A percentile compares a stretch with the other conserved stretches of the same genome.
These are phyloP conservation scores for Melikaiella ostensackeni DNA, from an alignment of 2,888 invertebrate genomes.

Conservation along the genomic window DNA sequence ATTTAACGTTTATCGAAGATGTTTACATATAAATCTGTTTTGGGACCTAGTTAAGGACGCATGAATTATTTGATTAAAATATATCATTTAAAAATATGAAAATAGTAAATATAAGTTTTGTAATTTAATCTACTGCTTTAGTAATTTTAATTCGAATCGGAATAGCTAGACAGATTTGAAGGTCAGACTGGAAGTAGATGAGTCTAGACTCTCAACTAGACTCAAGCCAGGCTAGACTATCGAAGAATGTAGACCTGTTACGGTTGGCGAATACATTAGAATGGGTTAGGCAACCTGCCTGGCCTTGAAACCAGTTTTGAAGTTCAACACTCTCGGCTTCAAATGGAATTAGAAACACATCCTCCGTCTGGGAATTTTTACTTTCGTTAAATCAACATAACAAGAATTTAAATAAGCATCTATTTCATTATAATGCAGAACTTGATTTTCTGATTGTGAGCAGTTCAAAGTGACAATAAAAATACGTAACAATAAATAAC, in stretches of 20 bases:
- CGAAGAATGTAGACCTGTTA: conserved; percentile 45
- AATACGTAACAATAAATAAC: not conserved
- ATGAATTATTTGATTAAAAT: too few species aligned
- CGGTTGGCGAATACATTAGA: conserved; percentile 52
- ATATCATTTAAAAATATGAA: conserved; percentile 28
- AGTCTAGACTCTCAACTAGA: conserved; percentile 44
- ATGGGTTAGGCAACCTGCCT: conserved; percentile 46
- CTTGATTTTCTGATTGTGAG: not conserved
- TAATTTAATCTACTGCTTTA: conserved; percentile 12
- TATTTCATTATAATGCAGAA: not conserved
- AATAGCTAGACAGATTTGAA: conserved; percentile 7
- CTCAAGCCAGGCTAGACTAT: conserved; percentile 49
- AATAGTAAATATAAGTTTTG: conserved; percentile 45
- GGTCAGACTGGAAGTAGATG: not conserved
- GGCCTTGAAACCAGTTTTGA: conserved; percentile 48
- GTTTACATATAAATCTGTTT: too few species aligned
- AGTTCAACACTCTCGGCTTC: not conserved
- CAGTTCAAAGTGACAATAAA: not conserved
- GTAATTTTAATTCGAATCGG: not conserved
- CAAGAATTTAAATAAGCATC: not conserved
- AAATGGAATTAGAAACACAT: conserved; percentile 22
- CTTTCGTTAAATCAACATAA: conserved; percentile 20
- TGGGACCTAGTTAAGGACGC: too few species aligned
- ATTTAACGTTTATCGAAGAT: too few species aligned
- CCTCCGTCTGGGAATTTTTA: conserved; percentile 12